Evolutionary conservation across 2,113 vertebrate species (phyloP), one percentile per base, ranked within the genome.

Genomic region (Callipepla californica): DNA sequence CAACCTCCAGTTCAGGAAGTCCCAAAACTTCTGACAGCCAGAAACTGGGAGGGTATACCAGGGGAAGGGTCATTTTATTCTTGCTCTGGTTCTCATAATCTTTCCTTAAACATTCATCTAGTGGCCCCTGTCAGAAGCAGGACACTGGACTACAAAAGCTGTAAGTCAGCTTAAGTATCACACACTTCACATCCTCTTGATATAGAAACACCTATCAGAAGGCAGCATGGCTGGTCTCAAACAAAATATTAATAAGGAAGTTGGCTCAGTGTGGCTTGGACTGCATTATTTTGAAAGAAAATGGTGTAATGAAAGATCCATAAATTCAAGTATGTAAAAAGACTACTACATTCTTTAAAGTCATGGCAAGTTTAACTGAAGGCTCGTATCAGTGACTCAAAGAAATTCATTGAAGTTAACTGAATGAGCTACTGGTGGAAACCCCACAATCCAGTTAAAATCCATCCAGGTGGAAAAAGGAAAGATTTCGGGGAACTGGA

Each of bases 351-450:
- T 69, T 51, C 42, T n/a, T 73, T 42, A 63, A 72, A 87, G 47
- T 44, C 38, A 44, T 1, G 2, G 13, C 62, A 69, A 38, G 25
- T 38, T 90, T 44, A 92, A 83, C 9, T 65, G 42, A 77, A 50
- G 50, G 55, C 69, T 85, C 0, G 0, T 65, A 82, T 34, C 58
- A 68, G 58, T 75, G 65, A 67, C 53, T 40, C 62, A 68, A 34
- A 62, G 45, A 80, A 91, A 72, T 30, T 7, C 23, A 47, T 53
- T 89, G 70, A 73, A 81, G 36, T 77, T 94, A 89, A 92, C 83
- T 70, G 66, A 89, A 87, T 62, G 89, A 85, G 44, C 15, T 86
- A 76, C 62, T 86, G 63, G 69, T 61, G 36, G 18, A 82, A 77
- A 47, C 36, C 48, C 68, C 86, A 59, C 38, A 13, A 65, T 5